Evolutionary conservation across 2,888 invertebrate genomes (phyloP), one percentile per base, ranked within the genome.

Genomic region (Dolichopus griseipennis): DNA sequence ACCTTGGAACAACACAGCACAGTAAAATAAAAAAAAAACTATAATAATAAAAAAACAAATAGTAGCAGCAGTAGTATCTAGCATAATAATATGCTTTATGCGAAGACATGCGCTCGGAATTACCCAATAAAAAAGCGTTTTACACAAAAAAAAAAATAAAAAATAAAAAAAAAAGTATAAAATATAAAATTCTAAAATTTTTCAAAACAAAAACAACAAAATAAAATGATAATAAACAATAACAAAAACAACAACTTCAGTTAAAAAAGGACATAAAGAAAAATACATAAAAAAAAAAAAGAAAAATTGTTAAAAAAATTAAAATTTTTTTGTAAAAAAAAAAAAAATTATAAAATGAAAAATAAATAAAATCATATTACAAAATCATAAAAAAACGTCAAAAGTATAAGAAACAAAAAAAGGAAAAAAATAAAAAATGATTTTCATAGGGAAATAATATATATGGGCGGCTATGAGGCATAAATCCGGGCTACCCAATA

Each of bases 91-190:
- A 63, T 63, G 27, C 27, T 63, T 63, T 33, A 63, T 63, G 63
- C 63, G 63, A 63, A 63, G 63, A 63, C 63, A 63, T 63, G 63
- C 63, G 63, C 63, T 27, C 63, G 63, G 63, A 63, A 63, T 63
- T 63, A 27, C 27, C 63, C 63, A 63, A 63, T 63, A 63, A 63
- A 63, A 63, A 63, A 63, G 22, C 63, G 63, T 63, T 63, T 63
- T 63, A 63, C 18, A 52, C 52, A 12, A 52, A 52, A 52, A 52
- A 18, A 52, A 52, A 52, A 52, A 12, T 34, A 37, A 37, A 37
- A 7, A 37, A 10, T 37, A 52, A 52, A 52, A 12, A 7, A 37
- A 37, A 37, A 7, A 37, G 2, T 37, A 52, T n/a, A 52, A 52
- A 52, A 52, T 18, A 6, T 12, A 52, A 52, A 37, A 52, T 12